A percentile compares a stretch with the other conserved stretches of the same genome.
Evolutionary conservation across 2,113 vertebrate species (phyloP).

Genomic region (Parotia lawesii): DNA sequence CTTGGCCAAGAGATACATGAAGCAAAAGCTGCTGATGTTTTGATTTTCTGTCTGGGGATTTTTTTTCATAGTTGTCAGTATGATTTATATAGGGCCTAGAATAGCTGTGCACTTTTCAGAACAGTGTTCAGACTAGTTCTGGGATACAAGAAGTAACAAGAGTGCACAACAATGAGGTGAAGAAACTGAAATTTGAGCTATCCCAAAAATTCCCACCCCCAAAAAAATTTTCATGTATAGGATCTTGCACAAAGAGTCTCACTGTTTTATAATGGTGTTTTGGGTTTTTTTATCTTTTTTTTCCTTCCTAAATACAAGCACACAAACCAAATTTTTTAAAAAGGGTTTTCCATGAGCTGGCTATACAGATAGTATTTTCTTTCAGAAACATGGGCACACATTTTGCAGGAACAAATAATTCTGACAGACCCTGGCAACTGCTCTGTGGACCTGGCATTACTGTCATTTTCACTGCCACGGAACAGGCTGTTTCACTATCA

Average conservation of each 20-base stretch:
- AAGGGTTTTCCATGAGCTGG: not conserved
- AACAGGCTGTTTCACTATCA: not conserved
- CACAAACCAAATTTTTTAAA: fast-evolving
- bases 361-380: not conserved
- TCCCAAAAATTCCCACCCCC: not conserved
- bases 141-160: not conserved
- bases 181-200: not conserved
- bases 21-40: conserved; percentile 26
- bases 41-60: not conserved
- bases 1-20: not conserved
- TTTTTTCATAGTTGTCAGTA: not conserved
- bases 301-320: not conserved
- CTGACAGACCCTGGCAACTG: not conserved
- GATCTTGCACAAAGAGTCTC: not conserved
- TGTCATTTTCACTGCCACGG: not conserved
- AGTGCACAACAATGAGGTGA: not conserved
- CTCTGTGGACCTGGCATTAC: not conserved
- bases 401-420: not conserved
- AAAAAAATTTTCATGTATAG: not conserved
- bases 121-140: not conserved
- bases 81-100: not conserved
- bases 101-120: not conserved
- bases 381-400: not conserved
- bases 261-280: not conserved
- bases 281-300: not conserved